Conservation (phyloP, 2,113 vertebrate genomes). For the Elgaria multicarinata region DNA sequence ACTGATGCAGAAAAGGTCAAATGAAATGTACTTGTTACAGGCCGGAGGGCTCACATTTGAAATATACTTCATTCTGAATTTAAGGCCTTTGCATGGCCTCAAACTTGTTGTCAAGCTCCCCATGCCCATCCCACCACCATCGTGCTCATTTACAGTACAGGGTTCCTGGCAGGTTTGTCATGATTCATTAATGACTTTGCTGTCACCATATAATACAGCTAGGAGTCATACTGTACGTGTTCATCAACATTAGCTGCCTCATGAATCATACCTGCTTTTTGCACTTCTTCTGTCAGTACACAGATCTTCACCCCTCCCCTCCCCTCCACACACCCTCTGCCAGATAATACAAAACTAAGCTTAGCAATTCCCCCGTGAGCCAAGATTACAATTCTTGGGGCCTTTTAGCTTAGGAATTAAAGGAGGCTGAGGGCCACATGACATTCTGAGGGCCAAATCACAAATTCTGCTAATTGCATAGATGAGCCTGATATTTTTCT, state of each 20-base stretch:
- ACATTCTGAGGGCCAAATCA: no score
- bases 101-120: background rate
- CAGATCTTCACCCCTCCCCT: background rate
- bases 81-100: background rate
- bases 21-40: background rate
- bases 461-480: no score
- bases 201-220: background rate
- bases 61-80: background rate
- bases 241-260: background rate
- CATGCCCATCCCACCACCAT: background rate
- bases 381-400: background rate
- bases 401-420: background rate
- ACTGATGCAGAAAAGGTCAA: background rate
- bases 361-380: background rate
- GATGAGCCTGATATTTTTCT: no score
- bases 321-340: no score
- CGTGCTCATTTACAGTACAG: background rate
- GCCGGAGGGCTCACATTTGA: background rate
- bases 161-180: background rate
- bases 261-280: background rate
- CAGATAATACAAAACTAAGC: background rate
- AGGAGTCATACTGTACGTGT: conserved; percentile 1
- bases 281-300: background rate
- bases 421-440: no score
- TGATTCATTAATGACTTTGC: background rate